Conservation (phyloP, 1,140 invertebrate species). For the Drosophila truncata region DNA sequence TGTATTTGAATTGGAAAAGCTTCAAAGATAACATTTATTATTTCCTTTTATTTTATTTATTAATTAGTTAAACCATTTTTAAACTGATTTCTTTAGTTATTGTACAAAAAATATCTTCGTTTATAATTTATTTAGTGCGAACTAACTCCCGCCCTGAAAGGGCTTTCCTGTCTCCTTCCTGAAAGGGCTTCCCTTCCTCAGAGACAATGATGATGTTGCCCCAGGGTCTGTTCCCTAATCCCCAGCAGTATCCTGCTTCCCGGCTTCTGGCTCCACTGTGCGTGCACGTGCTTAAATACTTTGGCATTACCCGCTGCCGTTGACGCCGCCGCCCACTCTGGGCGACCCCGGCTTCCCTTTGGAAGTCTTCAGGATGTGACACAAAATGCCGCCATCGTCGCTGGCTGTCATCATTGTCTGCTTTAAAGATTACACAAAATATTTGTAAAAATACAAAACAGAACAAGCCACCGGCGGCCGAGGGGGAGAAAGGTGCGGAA, state of each 20-base stretch:
- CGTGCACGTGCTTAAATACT: conserved; percentile 81
- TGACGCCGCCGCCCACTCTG: conserved; percentile 15
- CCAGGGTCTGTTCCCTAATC: conserved; percentile 23
- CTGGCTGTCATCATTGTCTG: conserved; percentile 82
- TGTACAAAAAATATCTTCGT: not conserved
- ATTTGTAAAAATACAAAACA: conserved; percentile 84
- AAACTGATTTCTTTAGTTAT: not conserved
- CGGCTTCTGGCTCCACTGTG: conserved; percentile 59
- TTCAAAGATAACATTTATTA: too few relatives aligned
- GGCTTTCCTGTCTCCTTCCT: not conserved
- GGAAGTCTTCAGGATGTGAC: conserved; percentile 79
- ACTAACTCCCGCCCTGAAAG: conserved; percentile 6
- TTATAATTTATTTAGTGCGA: not conserved
- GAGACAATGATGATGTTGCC: conserved; percentile 33
- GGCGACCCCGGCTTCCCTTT: not conserved
- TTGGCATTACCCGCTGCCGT: conserved; percentile 47
- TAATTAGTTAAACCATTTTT: not conserved
- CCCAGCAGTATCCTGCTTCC: conserved; percentile 18
- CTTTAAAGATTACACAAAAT: conserved; percentile 85
- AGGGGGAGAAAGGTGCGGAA: conserved; percentile 20
- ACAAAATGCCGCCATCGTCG: conserved; percentile 83
- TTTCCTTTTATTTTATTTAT: too few relatives aligned
- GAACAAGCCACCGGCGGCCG: conserved; percentile 46
- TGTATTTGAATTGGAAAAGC: not conserved
- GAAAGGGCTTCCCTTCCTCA: conserved; percentile 21